Evolutionary conservation across 2,797 vertebrate species (phyloP), one percentile per base, ranked within the genome.

Genomic region (Falco concolor): DNA sequence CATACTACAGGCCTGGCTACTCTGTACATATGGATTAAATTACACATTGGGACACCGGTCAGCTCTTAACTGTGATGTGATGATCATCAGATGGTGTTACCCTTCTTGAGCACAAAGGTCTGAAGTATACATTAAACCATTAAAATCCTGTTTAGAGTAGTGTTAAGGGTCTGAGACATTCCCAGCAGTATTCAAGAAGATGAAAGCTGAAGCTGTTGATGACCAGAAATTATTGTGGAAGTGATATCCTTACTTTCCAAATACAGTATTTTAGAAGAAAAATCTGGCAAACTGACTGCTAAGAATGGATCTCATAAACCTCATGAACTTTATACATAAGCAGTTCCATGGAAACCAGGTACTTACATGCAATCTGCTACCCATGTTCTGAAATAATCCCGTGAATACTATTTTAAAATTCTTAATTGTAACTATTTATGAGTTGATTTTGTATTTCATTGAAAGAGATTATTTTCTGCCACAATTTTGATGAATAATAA

Each of bases 1-100:
- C 4, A 2, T 69, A 74, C 64, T 69, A 36, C 85, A 75, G 68
- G 60, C 30, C 44, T 18, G 18, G 56, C 22, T 81, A 11, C 50
- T 86, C 56, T 56, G 47, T 40, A 47, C 67, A 49, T 70, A 64
- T 45, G 87, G 72, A 90, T 84, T 93, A 94, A 95, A 95, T 96
- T 91, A 84, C 8, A 18, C 49, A 20, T 11, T 68, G 49, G 30
- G 49, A 86, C 23, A 81, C 19, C 1, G 3, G 18, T 75, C 45
- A 74, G 73, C 65, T 50, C 42, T 84, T 61, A 77, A 53, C 69
- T 54, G 54, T 79, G 63, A 70, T 40, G 45, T 76, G 65, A 80
- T 76, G 45, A 64, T 81, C 54, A 67, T 80, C 45, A 91, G 42
- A 75, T 47, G 30, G 13, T 67, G 73, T 85, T 90, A 65, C 20